These are phyloP conservation scores for Macroteleia sp. DNA, from an alignment of 2,888 invertebrate species.

Conservation along the genomic window DNA sequence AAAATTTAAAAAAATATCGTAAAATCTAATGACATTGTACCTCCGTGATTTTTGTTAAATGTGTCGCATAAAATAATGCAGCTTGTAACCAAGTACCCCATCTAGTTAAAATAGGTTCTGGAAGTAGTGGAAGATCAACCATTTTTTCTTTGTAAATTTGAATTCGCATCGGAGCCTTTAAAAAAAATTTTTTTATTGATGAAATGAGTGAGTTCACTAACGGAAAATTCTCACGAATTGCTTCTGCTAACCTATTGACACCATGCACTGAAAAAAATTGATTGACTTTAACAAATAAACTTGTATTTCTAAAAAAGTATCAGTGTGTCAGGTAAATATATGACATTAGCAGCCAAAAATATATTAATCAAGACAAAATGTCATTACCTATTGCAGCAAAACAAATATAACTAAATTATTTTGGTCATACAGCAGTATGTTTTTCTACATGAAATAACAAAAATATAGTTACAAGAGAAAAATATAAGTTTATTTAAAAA, in stretches of 20 bases:
- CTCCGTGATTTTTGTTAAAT: slow-evolving; percentile 7
- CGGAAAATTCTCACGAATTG: background rate
- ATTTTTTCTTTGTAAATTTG: slow-evolving; percentile 1
- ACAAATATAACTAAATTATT: too few relatives aligned
- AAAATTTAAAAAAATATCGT: background rate
- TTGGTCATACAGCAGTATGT: too few relatives aligned
- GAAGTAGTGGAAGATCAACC: background rate
- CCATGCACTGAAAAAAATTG: too few relatives aligned
- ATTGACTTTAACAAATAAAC: too few relatives aligned
- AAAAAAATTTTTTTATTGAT: slow-evolving; percentile 6
- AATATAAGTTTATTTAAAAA: too few relatives aligned
- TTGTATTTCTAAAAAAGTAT: too few relatives aligned
- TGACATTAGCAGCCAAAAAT: too few relatives aligned
- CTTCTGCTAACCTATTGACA: background rate
- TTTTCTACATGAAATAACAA: too few relatives aligned
- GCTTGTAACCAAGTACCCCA: slow-evolving; percentile 21
- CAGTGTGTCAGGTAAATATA: too few relatives aligned
- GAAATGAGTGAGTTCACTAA: slow-evolving; percentile 6
- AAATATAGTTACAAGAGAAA: too few relatives aligned
- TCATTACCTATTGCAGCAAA: too few relatives aligned
- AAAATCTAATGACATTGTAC: background rate
- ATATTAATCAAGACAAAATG: too few relatives aligned
- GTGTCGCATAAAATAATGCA: slow-evolving; percentile 14
- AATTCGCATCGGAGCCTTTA: slow-evolving; percentile 3
- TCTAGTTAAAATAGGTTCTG: slow-evolving; percentile 8